phyloP scores from a whole-genome alignment of 2,113 vertebrate genomes.

The Gallinago undulata region DNA sequence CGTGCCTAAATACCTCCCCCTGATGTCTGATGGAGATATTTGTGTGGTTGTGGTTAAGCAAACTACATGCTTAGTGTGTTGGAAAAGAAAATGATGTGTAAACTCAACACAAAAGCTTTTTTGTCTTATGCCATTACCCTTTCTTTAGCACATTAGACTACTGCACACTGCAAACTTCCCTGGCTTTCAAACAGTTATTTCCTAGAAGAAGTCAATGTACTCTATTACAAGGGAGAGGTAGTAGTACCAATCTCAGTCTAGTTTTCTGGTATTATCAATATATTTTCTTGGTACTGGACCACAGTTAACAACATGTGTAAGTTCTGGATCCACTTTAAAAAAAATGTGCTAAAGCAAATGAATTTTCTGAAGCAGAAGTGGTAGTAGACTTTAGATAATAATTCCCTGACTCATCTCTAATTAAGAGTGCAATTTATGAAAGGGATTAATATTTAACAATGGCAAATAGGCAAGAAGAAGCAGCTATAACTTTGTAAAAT shows the following conservation, averaged over 20 bases:
- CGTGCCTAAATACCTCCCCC: background rate
- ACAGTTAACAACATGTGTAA: background rate
- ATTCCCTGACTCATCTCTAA: conserved; percentile 35
- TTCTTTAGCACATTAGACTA: background rate
- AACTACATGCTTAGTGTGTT: background rate
- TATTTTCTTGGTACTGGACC: background rate
- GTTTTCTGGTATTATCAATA: background rate
- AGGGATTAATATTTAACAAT: conserved; percentile 28
- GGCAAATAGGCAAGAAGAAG: background rate
- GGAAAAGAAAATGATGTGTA: background rate
- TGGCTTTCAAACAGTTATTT: background rate
- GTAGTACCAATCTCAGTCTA: background rate
- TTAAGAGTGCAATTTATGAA: conserved; percentile 34
- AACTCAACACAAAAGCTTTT: rapidly evolving
- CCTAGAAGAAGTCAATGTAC: background rate
- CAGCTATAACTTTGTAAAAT: conserved; percentile 25
- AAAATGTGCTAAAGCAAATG: background rate
- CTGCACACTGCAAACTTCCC: background rate
- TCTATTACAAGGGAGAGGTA: background rate
- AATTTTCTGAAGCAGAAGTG: background rate
- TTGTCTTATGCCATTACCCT: background rate
- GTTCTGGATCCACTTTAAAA: background rate
- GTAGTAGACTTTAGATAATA: background rate
- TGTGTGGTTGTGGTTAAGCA: background rate
- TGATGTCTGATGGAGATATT: background rate